Percentiles rank a stretch among this genome's conserved stretches.
Conservation (phyloP, 2,113 vertebrate species). For the Prolemur simus region DNA sequence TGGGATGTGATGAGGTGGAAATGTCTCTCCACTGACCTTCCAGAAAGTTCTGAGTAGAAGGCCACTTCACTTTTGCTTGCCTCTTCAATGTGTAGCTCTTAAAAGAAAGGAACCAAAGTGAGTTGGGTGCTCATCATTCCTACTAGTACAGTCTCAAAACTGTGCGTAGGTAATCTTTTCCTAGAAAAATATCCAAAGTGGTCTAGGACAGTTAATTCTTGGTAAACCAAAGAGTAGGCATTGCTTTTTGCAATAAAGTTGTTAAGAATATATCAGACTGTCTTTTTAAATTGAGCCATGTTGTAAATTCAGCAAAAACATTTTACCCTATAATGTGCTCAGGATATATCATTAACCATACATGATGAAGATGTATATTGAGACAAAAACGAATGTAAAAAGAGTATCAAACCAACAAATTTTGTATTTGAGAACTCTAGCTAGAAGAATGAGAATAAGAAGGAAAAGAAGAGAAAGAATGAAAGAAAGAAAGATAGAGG, state of each 20-base stretch:
- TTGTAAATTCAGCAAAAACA: background rate
- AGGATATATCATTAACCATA: background rate
- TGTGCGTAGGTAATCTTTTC: background rate
- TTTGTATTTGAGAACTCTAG: background rate
- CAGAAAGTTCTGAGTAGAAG: background rate
- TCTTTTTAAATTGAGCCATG: background rate
- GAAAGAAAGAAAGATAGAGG: background rate
- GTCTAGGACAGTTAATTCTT: background rate
- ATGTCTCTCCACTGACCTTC: background rate
- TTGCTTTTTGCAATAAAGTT: background rate
- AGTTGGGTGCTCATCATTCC: background rate
- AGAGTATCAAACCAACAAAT: background rate
- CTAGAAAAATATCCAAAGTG: background rate
- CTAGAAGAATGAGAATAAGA: background rate
- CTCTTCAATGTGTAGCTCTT: background rate
- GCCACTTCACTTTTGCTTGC: background rate
- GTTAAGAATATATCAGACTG: background rate
- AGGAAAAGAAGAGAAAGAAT: too few relatives aligned
- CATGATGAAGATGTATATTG: background rate
- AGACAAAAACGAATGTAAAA: background rate
- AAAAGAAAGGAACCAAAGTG: background rate
- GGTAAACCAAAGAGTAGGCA: background rate
- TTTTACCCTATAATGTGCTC: background rate
- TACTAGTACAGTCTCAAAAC: background rate
- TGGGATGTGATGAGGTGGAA: background rate